Evolutionary conservation across 2,113 vertebrate genomes (phyloP), one percentile per base, ranked within the genome.

Genomic region (Sterna hirundo): DNA sequence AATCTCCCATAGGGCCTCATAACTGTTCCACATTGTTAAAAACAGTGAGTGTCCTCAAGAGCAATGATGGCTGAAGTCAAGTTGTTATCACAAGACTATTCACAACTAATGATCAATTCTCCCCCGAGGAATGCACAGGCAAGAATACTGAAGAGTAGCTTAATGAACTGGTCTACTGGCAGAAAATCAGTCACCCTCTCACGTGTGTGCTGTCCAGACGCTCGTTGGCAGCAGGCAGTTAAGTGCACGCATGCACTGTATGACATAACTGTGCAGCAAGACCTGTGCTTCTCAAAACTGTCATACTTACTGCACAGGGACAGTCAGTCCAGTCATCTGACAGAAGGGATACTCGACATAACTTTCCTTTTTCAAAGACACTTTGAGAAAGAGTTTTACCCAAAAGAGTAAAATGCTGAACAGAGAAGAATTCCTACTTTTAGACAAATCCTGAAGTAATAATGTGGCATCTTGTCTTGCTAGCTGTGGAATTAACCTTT

Each of bases 111-210:
- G 27, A 38, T 32, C 46, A 17, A 13, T n/a, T 62, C 34, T 78
- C 13, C 36, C 36, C 36, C n/a, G 74, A 47, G 83, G 21, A 91
- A 91, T 5, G 87, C 7, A 26, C 2, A 76, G 17, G 44, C 19
- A 76, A 76, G 27, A 68, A 27, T 30, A 82, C 2, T 14, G 2
- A 68, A 57, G 23, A 68, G 17, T 0, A n/a, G 38, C 32, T 74
- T 79, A n/a, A 52, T 4, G 21, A 89, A 64, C 30, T 36, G 52
- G 74, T 96, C 95, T 93, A 29, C 96, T 95, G 91, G 93, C 95
- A 97, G 96, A 95, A 96, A 96, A 82, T 95, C 95, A 91, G 64
- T 66, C 54, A 74, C 34, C 19, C 68, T 74, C 16, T 70, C 2
- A 2, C 6, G 83, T 40, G 52, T 36, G 91, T 36, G 72, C 61